Conservation (phyloP, 2,888 invertebrate genomes). For the Noctua pronuba region DNA sequence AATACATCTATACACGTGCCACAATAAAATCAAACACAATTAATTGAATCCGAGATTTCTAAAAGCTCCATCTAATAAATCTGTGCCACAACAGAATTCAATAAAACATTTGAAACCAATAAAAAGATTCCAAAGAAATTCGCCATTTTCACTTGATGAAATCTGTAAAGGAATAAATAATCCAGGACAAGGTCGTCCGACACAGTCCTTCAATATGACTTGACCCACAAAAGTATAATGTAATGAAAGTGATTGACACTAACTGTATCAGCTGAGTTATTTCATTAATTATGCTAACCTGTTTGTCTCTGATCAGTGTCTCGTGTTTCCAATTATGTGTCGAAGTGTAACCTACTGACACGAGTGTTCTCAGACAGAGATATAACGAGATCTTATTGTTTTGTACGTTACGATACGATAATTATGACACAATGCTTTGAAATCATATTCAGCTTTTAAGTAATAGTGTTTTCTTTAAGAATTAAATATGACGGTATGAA, state of each 20-base stretch:
- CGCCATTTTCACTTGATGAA: background rate
- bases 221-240: constrained; percentile 46
- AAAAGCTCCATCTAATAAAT: background rate
- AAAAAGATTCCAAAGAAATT: background rate
- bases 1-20: background rate
- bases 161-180: constrained; percentile 23
- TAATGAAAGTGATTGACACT: constrained; percentile 14
- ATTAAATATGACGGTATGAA: background rate
- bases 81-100: background rate
- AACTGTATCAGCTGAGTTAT: constrained; percentile 11
- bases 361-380: background rate
- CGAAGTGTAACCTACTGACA: background rate
- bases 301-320: constrained; percentile 3
- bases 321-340: constrained; percentile 15
- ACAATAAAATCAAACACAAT: background rate
- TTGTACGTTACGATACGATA: background rate
- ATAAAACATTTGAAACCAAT: background rate
- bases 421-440: background rate
- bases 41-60: background rate
- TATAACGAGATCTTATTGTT: background rate
- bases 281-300: constrained; percentile 34
- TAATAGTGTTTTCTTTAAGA: background rate
- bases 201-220: constrained; percentile 23
- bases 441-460: background rate
- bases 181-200: constrained; percentile 29